These are phyloP conservation scores for Trachurus trachurus DNA, from an alignment of 2,797 vertebrate genomes.

Conservation along the genomic window DNA sequence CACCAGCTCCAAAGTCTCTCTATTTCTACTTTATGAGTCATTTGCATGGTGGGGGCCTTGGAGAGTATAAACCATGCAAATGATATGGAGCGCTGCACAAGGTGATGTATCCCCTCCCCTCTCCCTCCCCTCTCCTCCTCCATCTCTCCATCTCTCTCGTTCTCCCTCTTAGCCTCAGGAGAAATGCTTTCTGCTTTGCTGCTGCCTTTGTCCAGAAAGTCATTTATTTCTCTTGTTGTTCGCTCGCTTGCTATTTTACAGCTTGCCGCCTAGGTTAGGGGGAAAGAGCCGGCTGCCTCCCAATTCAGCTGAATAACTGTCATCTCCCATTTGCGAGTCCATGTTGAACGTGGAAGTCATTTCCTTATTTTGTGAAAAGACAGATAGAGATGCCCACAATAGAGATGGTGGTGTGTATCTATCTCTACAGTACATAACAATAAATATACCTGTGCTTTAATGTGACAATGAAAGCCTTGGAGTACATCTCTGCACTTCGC, in stretches of 20 bases:
- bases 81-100: conserved; percentile 83
- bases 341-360: conserved; percentile 70
- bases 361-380: conserved; percentile 73
- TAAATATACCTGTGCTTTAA: conserved; percentile 65
- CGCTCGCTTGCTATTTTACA: conserved; percentile 75
- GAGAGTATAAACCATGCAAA: conserved; percentile 88
- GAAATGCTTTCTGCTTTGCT: conserved; percentile 83
- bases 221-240: conserved; percentile 85
- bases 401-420: conserved; percentile 45
- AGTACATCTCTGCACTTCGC: conserved; percentile 40
- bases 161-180: conserved; percentile 80
- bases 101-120: conserved; percentile 77
- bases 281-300: conserved; percentile 51
- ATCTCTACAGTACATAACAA: conserved; percentile 49
- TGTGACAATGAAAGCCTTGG: conserved; percentile 51
- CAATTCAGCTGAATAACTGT: conserved; percentile 76
- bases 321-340: conserved; percentile 77
- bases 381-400: conserved; percentile 59
- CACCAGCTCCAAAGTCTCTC: conserved; percentile 85
- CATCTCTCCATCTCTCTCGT: conserved; percentile 67
- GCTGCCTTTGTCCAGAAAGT: conserved; percentile 85
- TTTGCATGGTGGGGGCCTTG: conserved; percentile 86
- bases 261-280: conserved; percentile 76
- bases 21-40: conserved; percentile 87
- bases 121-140: conserved; percentile 46